phyloP scores from a whole-genome alignment of 2,888 invertebrate genomes.

The Rhimphoctona megacephalus region DNA sequence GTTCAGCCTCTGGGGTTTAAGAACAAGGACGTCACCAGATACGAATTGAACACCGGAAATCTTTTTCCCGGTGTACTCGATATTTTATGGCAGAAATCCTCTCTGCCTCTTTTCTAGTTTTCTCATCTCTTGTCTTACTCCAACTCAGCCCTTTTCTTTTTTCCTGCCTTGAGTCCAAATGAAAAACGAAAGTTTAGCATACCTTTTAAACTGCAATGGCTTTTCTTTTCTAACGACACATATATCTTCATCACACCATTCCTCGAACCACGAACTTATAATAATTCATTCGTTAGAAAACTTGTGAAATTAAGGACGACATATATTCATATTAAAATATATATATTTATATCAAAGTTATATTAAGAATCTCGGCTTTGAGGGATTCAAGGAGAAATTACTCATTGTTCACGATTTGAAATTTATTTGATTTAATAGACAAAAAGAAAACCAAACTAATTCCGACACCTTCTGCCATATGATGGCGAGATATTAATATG shows the following conservation, averaged over 20 bases:
- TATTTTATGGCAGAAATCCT: constrained; percentile 75
- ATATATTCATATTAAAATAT: no score
- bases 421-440: no score
- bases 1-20: constrained; percentile 40
- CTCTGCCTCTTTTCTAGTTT: constrained; percentile 27
- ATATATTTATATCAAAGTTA: no score
- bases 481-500: no score
- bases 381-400: no score
- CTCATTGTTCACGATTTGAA: no score
- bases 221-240: neutral
- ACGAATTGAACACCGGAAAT: constrained; percentile 79
- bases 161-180: constrained; percentile 12
- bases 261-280: neutral
- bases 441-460: no score
- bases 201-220: neutral
- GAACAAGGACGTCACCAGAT: constrained; percentile 67
- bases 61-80: constrained; percentile 78
- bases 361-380: no score
- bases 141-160: neutral
- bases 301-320: neutral
- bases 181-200: neutral
- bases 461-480: no score
- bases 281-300: neutral
- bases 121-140: neutral
- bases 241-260: neutral